phyloP scores from a whole-genome alignment of 2,797 vertebrate species.

The Pipistrellus kuhlii region DNA sequence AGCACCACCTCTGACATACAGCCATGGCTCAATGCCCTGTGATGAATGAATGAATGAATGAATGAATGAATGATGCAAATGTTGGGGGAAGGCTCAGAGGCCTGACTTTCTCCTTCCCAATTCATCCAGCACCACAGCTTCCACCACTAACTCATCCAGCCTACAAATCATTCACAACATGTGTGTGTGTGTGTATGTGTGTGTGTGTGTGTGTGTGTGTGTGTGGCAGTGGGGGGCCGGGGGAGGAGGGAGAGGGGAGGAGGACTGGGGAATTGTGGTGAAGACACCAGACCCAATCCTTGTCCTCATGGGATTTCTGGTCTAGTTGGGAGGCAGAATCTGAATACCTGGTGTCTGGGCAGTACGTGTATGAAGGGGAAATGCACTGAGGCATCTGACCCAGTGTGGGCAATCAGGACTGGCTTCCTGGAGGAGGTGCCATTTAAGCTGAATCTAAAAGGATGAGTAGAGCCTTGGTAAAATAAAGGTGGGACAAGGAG shows the following conservation, averaged over 20 bases:
- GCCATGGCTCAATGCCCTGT: not conserved
- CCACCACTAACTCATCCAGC: not conserved
- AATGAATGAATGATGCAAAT: not conserved
- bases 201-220: not conserved
- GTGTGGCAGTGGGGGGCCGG: no score
- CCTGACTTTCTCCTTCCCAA: not conserved
- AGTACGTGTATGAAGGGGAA: not conserved
- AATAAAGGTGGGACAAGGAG: not conserved
- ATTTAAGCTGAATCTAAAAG: not conserved
- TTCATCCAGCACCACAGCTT: not conserved
- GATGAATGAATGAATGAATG: not conserved
- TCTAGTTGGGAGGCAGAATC: not conserved
- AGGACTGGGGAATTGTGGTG: no score
- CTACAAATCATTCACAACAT: fast-evolving
- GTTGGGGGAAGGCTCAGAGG: fast-evolving
- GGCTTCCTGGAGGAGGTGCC: constrained; percentile 46
- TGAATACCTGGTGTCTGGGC: not conserved
- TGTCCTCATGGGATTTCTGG: fast-evolving
- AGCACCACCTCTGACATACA: not conserved
- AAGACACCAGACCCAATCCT: not conserved
- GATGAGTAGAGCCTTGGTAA: not conserved
- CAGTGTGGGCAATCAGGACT: not conserved
- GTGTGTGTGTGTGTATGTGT: not conserved
- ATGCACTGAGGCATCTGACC: not conserved
- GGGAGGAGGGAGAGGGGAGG: no score